phyloP scores from a whole-genome alignment of 1,140 invertebrate genomes.

The Brachionus rotundiformis region DNA sequence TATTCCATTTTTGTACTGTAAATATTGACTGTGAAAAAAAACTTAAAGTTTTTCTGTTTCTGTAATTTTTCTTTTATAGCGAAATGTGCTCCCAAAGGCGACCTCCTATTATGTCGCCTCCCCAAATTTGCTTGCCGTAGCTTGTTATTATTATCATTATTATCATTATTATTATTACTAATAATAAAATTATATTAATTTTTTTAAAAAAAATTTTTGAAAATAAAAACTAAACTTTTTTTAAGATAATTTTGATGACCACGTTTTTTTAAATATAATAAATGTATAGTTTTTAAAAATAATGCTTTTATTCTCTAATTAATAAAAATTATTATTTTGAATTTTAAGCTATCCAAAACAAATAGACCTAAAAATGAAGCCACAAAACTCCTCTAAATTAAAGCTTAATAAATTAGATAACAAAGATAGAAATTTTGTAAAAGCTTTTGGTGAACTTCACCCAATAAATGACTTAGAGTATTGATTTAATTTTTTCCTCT shows the following conservation, averaged over 20 bases:
- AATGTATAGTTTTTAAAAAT: not conserved
- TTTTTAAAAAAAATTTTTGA: too few relatives aligned
- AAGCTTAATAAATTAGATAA: constrained; percentile 23
- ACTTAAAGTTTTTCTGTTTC: too few relatives aligned
- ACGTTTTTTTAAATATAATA: not conserved
- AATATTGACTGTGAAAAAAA: too few relatives aligned
- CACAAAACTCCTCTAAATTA: not conserved
- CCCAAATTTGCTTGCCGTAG: too few relatives aligned
- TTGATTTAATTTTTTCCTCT: not conserved
- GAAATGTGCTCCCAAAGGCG: too few relatives aligned
- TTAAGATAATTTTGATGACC: not conserved
- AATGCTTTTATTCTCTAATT: not conserved
- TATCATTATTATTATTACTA: too few relatives aligned
- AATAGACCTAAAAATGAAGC: constrained; percentile 20
- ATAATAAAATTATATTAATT: too few relatives aligned
- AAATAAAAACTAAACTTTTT: not conserved
- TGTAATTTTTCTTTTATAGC: too few relatives aligned
- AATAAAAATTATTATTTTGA: not conserved
- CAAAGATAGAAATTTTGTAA: constrained; percentile 30
- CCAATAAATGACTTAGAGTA: constrained; percentile 41
- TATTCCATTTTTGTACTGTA: too few relatives aligned
- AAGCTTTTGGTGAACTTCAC: constrained; percentile 44
- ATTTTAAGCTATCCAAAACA: not conserved
- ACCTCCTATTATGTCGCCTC: too few relatives aligned
- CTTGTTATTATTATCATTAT: too few relatives aligned